Base-by-base conservation (phyloP, 1,140 invertebrate species). In the Listronotus oregonensis region DNA sequence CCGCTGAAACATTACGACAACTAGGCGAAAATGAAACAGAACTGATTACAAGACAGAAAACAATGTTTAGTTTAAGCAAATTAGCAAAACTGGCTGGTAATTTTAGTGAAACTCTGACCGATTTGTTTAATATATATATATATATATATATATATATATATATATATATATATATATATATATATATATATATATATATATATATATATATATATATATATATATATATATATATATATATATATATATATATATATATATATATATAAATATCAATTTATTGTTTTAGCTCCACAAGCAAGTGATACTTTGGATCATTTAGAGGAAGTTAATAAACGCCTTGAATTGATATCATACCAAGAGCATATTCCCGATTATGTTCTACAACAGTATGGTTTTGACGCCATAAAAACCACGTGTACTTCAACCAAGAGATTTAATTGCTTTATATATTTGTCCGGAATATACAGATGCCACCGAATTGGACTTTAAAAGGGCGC, bases 401-500 rank as follows among this genome's bases (percentile, higher is more conserved):
- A 91, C 70, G 79, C 83, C 0, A 82, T 85, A 1, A 89, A n/a
- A 87, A 69, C 85, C 90, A 74, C 81, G 83, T 74, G 90, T 93
- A 6, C 80, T 93, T 8, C 80, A 84, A 17, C 84, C 90, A 0
- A 80, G 84, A 21, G 89, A 93, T 79, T 80, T 93, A 18, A 90
- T 93, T 37, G 74, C 91, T 86, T 75, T 93, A 21, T 91, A 89
- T 69, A 88, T 89, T 0, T 85, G 87, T 70, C 84, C 86, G 34
- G 88, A 90, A 71, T 91, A 91, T 74, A 72, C 79, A 14, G 78
- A 84, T 31, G 85, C 86, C 0, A 86, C 81, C 43, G 90, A 92
- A 71, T 82, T 86, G 43, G 89, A 92, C 71, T 92, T 91, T 74
- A 91, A 90, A 71, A 92, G 90, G 77, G 90, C 90, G 1, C 77